Conservation (phyloP, 1,140 invertebrate genomes). For the Drosophila paulistorum region DNA sequence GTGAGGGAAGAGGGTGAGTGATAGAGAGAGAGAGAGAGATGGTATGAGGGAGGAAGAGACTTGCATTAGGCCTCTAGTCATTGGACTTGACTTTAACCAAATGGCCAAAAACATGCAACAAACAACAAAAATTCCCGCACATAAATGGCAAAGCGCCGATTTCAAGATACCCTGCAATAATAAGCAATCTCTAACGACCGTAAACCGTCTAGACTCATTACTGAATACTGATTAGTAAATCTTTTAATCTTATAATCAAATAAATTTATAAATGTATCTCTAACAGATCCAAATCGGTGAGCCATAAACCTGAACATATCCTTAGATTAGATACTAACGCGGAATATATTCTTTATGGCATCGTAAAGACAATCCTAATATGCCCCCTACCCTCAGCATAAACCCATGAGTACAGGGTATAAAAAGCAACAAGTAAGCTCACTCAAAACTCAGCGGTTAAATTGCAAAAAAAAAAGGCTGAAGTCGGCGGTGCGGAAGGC, state of each 20-base stretch:
- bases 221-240: too few species aligned
- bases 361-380: neutral
- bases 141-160: neutral
- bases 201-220: too few species aligned
- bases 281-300: neutral
- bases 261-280: neutral
- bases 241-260: too few species aligned
- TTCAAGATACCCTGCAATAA: neutral
- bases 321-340: neutral
- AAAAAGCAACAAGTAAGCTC: slow-evolving; percentile 28
- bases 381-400: neutral
- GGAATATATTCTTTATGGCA: neutral
- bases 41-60: slow-evolving; percentile 36
- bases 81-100: slow-evolving; percentile 56
- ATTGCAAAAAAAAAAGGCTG: slow-evolving; percentile 15
- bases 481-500: neutral
- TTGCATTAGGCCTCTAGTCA: slow-evolving; percentile 72
- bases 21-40: neutral
- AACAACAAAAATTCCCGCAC: neutral
- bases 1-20: slow-evolving; percentile 34
- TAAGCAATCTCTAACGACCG: too few species aligned
- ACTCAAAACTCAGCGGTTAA: slow-evolving; percentile 39
- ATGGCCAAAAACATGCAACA: slow-evolving; percentile 78
- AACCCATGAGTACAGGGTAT: slow-evolving; percentile 21
- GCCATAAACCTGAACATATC: neutral